A percentile compares a stretch with the other conserved stretches of the same genome.
These are phyloP conservation scores for Tragopan temminckii DNA, from an alignment of 2,797 vertebrate genomes.

Conservation along the genomic window DNA sequence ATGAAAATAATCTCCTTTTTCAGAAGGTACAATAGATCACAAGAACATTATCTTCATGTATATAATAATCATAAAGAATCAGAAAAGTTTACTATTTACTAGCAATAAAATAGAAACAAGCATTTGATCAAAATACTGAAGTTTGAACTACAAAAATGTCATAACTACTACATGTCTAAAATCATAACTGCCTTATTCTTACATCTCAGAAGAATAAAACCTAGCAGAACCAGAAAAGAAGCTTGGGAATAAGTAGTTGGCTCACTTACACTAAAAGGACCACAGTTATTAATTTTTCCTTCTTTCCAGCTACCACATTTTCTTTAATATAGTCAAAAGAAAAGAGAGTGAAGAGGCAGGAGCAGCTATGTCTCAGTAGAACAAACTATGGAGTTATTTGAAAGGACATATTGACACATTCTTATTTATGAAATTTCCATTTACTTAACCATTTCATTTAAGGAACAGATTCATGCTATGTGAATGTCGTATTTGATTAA, in stretches of 20 bases:
- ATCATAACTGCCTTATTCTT: not conserved
- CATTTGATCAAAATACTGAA: not conserved
- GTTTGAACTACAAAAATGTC: not conserved
- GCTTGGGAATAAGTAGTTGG: not conserved
- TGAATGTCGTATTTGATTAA: conserved; percentile 73
- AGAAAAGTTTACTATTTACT: not conserved
- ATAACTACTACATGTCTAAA: not conserved
- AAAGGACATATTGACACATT: not conserved
- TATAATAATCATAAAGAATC: not conserved
- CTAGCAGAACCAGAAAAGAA: not conserved
- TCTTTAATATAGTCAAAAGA: not conserved
- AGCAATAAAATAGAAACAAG: not conserved
- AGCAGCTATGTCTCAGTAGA: not conserved
- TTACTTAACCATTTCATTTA: conserved; percentile 17
- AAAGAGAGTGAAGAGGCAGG: not conserved
- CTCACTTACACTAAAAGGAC: not conserved
- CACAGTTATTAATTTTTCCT: not conserved
- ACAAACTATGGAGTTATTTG: not conserved
- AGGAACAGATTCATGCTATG: conserved; percentile 53
- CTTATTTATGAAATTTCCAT: conserved; percentile 33
- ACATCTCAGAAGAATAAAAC: not conserved
- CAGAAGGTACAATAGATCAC: not conserved
- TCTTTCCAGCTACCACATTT: not conserved
- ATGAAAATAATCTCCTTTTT: not conserved
- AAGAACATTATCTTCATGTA: not conserved